Evolutionary conservation across 2,888 invertebrate genomes (phyloP).

Genomic region (Drosophila testacea): DNA sequence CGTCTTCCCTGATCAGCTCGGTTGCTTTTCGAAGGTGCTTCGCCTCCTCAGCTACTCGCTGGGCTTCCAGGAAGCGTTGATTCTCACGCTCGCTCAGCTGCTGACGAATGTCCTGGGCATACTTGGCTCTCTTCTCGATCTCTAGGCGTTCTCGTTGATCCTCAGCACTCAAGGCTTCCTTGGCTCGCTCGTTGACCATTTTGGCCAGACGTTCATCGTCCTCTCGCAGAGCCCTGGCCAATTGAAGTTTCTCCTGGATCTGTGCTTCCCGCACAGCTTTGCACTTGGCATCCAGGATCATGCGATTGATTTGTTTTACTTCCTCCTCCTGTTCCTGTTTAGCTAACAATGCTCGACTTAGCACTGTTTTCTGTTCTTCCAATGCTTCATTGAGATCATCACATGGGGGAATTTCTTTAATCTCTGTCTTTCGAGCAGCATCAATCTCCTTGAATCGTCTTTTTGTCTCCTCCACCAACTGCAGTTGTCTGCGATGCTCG

Average conservation of each 20-base stretch:
- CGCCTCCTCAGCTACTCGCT: conserved; percentile 84
- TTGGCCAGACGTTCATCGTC: conserved; percentile 83
- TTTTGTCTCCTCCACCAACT: conserved; percentile 87
- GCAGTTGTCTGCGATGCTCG: conserved; percentile 85
- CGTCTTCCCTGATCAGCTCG: conserved; percentile 79
- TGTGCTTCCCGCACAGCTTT: conserved; percentile 94
- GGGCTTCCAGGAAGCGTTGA: conserved; percentile 83
- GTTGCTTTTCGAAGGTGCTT: conserved; percentile 76
- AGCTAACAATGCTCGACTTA: conserved; percentile 86
- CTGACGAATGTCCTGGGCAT: conserved; percentile 82
- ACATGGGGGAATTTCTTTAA: conserved; percentile 64
- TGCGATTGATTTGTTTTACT: conserved; percentile 90
- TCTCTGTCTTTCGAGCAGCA: conserved; percentile 66
- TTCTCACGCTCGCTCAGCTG: conserved; percentile 83
- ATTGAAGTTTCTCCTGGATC: conserved; percentile 87
- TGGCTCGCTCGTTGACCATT: conserved; percentile 81
- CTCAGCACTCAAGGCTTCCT: conserved; percentile 78
- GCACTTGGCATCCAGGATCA: conserved; percentile 93
- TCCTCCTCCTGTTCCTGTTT: conserved; percentile 86
- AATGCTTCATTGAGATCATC: conserved; percentile 45
- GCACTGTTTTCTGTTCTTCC: conserved; percentile 86
- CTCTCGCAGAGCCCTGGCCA: conserved; percentile 78
- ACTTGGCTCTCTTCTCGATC: conserved; percentile 74
- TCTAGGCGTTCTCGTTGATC: conserved; percentile 76
- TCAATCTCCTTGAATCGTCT: conserved; percentile 86